Conservation (phyloP, 2,113 vertebrate genomes). For the Aspidoscelis tigris region DNA sequence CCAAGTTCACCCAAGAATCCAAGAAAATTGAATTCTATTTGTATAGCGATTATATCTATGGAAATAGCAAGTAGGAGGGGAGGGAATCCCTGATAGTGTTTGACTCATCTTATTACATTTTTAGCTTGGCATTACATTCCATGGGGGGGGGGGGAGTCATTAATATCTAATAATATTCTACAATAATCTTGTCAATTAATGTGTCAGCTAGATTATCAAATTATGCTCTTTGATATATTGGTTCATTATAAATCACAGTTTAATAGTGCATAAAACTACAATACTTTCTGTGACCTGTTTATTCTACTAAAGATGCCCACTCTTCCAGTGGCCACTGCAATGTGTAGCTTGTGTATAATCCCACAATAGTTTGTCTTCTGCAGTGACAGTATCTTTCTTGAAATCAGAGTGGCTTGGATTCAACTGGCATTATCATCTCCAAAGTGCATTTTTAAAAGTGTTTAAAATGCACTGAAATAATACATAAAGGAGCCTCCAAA, state of each 20-base stretch:
- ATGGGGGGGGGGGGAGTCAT: neutral
- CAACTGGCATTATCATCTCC: too few relatives aligned
- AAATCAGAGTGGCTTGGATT: too few relatives aligned
- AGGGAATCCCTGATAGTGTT: neutral
- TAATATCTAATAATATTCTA: neutral
- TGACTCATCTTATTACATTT: neutral
- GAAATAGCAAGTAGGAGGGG: neutral
- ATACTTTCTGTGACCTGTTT: neutral
- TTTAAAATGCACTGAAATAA: too few relatives aligned
- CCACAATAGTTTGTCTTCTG: too few relatives aligned
- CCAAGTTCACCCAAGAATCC: neutral
- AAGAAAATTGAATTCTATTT: neutral
- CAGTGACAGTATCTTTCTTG: too few relatives aligned
- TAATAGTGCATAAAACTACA: neutral
- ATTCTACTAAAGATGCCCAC: neutral
- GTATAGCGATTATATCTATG: neutral
- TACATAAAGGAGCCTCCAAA: too few relatives aligned
- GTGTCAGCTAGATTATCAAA: neutral
- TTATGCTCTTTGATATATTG: neutral
- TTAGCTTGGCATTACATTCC: neutral
- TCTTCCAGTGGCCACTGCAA: too few relatives aligned
- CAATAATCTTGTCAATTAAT: neutral
- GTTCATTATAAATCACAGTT: neutral
- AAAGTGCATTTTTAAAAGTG: too few relatives aligned
- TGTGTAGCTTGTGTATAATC: too few relatives aligned